Evolutionary conservation across 2,888 invertebrate genomes (phyloP).

Genomic region (Meliscaeva auricollis): DNA sequence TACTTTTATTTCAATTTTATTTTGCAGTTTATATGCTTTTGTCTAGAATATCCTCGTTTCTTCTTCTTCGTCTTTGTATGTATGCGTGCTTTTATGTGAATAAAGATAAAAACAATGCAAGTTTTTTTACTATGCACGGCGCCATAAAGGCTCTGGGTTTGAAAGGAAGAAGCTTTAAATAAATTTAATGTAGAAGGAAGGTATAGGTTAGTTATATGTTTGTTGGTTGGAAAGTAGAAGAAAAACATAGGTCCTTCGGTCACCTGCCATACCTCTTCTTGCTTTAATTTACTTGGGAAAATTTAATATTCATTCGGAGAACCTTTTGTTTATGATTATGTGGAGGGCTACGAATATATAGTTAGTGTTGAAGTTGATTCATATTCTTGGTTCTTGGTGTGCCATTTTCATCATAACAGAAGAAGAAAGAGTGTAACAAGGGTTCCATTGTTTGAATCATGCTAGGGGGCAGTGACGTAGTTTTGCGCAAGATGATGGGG

Average conservation of each 20-base stretch:
- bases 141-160: slow-evolving; percentile 47
- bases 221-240: not conserved
- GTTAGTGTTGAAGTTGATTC: slow-evolving; percentile 20
- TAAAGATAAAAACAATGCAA: slow-evolving; percentile 55
- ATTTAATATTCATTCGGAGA: slow-evolving; percentile 66
- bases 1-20: slow-evolving; percentile 40
- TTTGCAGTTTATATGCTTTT: slow-evolving; percentile 40
- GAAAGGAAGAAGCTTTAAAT: not conserved
- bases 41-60: slow-evolving; percentile 33
- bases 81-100: not conserved
- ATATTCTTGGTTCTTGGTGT: slow-evolving; percentile 15
- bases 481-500: not conserved
- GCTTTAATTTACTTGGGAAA: slow-evolving; percentile 58
- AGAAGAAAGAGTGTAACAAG: not conserved
- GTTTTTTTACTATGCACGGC: slow-evolving; percentile 34
- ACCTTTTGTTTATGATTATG: slow-evolving; percentile 42
- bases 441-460: slow-evolving; percentile 28
- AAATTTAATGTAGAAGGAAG: not conserved
- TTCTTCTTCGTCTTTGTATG: slow-evolving; percentile 5
- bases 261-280: slow-evolving; percentile 60
- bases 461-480: slow-evolving; percentile 14
- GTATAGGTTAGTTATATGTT: not conserved
- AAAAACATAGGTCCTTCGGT: slow-evolving; percentile 38
- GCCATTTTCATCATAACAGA: slow-evolving; percentile 5
- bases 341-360: slow-evolving; percentile 1